These are phyloP conservation scores for Theonella swinhoei DNA, from an alignment of 37 sponge, comb jelly and placozoan species.

Conservation along the genomic window DNA sequence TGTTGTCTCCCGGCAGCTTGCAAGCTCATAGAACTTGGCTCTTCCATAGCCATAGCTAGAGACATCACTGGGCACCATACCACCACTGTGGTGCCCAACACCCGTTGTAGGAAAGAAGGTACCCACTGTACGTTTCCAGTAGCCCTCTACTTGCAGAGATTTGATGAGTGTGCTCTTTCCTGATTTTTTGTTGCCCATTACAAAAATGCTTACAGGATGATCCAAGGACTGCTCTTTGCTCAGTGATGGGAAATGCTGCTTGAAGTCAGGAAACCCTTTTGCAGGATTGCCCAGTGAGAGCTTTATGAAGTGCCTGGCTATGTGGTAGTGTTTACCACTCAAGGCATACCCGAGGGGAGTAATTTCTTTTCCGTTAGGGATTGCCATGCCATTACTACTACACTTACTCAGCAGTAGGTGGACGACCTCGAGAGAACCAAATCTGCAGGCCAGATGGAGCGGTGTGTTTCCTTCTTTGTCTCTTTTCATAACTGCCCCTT, in stretches of 20 bases:
- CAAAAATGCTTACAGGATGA: not conserved
- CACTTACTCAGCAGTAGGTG: not conserved
- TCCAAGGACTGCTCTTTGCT: not conserved
- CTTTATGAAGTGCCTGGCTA: not conserved
- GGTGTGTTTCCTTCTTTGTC: not conserved
- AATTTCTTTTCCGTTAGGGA: not conserved
- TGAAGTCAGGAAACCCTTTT: not conserved
- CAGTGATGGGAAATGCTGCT: not conserved
- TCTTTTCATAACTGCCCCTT: not conserved
- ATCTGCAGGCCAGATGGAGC: not conserved
- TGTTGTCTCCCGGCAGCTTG: not conserved
- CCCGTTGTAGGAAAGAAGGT: not conserved
- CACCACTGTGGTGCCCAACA: not conserved
- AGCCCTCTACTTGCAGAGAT: not conserved
- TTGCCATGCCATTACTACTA: not conserved
- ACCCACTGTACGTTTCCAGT: not conserved
- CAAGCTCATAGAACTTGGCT: not conserved
- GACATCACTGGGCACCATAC: not conserved
- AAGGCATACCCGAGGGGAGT: not conserved
- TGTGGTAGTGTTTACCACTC: not conserved
- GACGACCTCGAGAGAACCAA: not conserved
- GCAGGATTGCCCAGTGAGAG: not conserved
- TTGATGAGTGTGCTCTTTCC: not conserved
- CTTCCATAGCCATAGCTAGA: not conserved
- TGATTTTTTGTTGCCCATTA: not conserved